Evolutionary conservation across 2,888 invertebrate genomes (phyloP).

Genomic region (Matsumyia berberina): DNA sequence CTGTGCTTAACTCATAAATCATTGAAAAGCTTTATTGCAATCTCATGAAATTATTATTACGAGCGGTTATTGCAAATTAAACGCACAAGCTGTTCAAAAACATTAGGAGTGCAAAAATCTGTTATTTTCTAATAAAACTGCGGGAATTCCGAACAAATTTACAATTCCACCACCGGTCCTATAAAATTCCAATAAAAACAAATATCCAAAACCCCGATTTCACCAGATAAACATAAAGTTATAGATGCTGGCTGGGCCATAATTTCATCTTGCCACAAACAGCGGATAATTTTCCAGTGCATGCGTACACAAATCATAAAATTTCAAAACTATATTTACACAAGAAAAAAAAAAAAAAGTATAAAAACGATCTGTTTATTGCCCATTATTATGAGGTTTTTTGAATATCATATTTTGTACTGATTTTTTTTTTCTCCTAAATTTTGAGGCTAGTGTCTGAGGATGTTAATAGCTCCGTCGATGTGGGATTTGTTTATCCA

Average conservation of each 20-base stretch:
- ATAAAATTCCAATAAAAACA: conserved; percentile 45
- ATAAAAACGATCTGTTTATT: conserved; percentile 46
- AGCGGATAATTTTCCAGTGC: conserved; percentile 18
- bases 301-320: conserved; percentile 51
- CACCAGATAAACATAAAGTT: background rate
- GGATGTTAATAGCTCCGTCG: background rate
- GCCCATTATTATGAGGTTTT: conserved; percentile 51
- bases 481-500: conserved; percentile 20
- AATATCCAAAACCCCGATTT: conserved; percentile 1
- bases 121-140: conserved; percentile 45
- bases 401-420: conserved; percentile 61
- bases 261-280: conserved; percentile 31
- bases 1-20: conserved; percentile 23
- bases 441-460: background rate
- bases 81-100: conserved; percentile 13
- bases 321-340: conserved; percentile 50
- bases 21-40: conserved; percentile 19
- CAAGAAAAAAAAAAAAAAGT: conserved; percentile 19
- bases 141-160: conserved; percentile 30
- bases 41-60: conserved; percentile 38
- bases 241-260: background rate
- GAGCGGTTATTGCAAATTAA: conserved; percentile 18
- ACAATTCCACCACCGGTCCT: conserved; percentile 41
- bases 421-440: background rate
- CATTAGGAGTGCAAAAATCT: conserved; percentile 28